Percentiles rank a stretch among this genome's conserved stretches.
These are phyloP conservation scores for Seriola dumerili DNA, from an alignment of 2,113 vertebrate species.

Conservation along the genomic window DNA sequence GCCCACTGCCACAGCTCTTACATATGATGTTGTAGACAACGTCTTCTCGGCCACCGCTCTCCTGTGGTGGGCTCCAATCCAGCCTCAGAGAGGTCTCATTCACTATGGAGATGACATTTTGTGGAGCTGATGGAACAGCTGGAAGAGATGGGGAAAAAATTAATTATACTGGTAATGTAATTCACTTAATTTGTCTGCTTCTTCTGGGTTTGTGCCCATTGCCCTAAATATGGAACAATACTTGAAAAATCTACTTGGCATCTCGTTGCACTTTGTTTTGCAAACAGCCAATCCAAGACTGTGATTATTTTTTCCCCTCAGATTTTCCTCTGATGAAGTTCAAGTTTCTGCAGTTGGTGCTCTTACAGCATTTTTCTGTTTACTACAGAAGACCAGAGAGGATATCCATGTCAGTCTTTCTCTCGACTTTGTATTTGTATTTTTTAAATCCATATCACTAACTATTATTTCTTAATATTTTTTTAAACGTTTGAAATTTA, in stretches of 20 bases:
- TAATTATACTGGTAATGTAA: neutral
- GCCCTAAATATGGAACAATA: neutral
- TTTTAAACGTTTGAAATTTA: too few relatives aligned
- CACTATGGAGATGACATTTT: slow-evolving; percentile 93
- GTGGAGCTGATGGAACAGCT: slow-evolving; percentile 93
- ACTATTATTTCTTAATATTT: too few relatives aligned
- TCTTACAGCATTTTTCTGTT: too few relatives aligned
- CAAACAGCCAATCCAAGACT: neutral
- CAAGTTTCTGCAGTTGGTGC: too few relatives aligned
- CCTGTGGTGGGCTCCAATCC: slow-evolving; percentile 90
- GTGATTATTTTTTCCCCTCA: neutral
- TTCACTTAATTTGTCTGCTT: too few relatives aligned
- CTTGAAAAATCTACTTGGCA: neutral
- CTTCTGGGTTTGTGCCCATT: neutral
- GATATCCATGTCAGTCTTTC: too few relatives aligned
- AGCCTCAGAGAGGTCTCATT: slow-evolving; percentile 95
- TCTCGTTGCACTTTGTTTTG: neutral
- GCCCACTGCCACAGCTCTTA: slow-evolving; percentile 92
- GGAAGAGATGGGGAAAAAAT: slow-evolving; percentile 5
- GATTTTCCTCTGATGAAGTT: neutral
- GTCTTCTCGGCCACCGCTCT: slow-evolving; percentile 91
- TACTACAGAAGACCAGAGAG: too few relatives aligned
- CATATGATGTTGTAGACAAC: slow-evolving; percentile 98
- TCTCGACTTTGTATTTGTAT: too few relatives aligned
- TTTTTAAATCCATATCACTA: too few relatives aligned